These are phyloP conservation scores for Drosophila meridionalis DNA, from an alignment of 2,888 invertebrate species.

Conservation along the genomic window DNA sequence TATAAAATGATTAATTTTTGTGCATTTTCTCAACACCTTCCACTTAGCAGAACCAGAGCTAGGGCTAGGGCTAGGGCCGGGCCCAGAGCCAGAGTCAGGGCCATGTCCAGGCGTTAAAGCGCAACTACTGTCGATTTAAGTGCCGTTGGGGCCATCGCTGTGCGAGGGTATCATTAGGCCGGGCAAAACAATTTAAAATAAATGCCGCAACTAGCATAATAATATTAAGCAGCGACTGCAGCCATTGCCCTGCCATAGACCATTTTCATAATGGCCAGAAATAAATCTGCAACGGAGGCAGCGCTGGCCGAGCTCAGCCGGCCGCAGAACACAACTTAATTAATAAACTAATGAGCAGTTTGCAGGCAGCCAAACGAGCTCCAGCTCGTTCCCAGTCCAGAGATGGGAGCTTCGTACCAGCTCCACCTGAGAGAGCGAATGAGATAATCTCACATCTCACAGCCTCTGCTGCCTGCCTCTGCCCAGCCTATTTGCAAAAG, in stretches of 20 bases:
- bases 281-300: slow-evolving; percentile 66
- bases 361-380: slow-evolving; percentile 52
- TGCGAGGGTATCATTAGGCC: slow-evolving; percentile 77
- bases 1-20: slow-evolving; percentile 82
- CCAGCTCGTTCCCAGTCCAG: slow-evolving; percentile 9
- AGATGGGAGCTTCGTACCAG: no score
- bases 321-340: slow-evolving; percentile 70
- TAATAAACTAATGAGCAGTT: slow-evolving; percentile 81
- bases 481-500: slow-evolving; percentile 61
- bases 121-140: slow-evolving; percentile 78
- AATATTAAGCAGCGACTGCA: slow-evolving; percentile 65
- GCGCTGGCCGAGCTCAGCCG: slow-evolving; percentile 3
- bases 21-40: slow-evolving; percentile 79
- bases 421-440: neutral
- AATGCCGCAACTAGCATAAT: slow-evolving; percentile 78
- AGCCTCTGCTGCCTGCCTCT: slow-evolving; percentile 31
- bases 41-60: slow-evolving; percentile 53
- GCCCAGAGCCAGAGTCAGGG: neutral
- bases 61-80: slow-evolving; percentile 2
- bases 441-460: slow-evolving; percentile 62
- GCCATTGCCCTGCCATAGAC: slow-evolving; percentile 53
- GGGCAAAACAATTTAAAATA: slow-evolving; percentile 79
- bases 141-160: slow-evolving; percentile 64
- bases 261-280: slow-evolving; percentile 78
- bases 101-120: slow-evolving; percentile 61